Base-by-base conservation (phyloP, 2,888 invertebrate genomes). In the Volucella inflata region DNA sequence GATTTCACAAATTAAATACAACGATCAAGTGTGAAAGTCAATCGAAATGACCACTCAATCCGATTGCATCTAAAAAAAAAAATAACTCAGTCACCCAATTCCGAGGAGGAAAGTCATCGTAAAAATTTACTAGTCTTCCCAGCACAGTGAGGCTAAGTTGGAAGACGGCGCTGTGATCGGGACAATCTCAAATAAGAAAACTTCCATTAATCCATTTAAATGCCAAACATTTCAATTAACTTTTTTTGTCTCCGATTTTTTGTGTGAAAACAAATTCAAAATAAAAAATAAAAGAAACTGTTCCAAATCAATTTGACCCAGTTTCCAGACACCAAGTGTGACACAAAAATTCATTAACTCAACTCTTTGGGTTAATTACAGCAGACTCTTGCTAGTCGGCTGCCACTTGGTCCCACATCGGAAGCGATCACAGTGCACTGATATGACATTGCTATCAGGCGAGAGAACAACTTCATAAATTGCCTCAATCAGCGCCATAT, bases 281-380 rank as follows among this genome's bases (percentile, higher is more conserved):
- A 14, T 14, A 36, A 68, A 68, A 60, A 64, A 12, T 2, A 17
- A 48, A 44, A 38, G 55, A 75, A 74, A 78, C 59, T 64, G 64
- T 51, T 65, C 55, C 65, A 70, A 75, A 84, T 84, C 79, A 79
- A 84, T 79, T 74, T 84, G 84, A 84, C 84, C 84, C 53, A 75
- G 65, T 84, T 30, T 30, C 79, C 44, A 42, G 44, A 50, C 42
- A 14, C 55, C 46, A 51, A 70, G 62, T 70, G 77, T 40, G 38
- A 44, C 53, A 50, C 53, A 70, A 76, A 70, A 84, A 67, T 55
- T 71, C 78, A 84, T 79, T 79, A 65, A 79, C 75, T 84, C 48
- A 65, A 79, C 75, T 84, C 48, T 65, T 84, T 71, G 75, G 71
- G 44, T 84, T 65, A 84, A 84, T 84, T 75, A 75, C 11, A 60